Conservation (phyloP, 2,113 vertebrate genomes). For the Gallinago jamesoni region DNA sequence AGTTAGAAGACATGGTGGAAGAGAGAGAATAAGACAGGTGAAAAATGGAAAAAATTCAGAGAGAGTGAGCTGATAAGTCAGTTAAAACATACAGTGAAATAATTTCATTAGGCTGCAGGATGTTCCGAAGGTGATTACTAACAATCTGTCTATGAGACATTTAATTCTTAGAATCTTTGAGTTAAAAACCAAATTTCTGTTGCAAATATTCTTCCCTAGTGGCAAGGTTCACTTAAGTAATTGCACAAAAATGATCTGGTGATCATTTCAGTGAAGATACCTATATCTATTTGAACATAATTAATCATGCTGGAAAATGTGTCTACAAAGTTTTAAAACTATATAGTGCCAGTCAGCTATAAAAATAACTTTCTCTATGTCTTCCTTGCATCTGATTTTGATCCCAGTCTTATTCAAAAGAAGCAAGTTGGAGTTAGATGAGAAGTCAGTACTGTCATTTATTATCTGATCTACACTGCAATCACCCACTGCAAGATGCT, state of each 20-base stretch:
- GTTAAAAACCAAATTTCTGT: background rate
- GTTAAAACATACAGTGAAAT: background rate
- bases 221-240: background rate
- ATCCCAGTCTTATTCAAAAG: background rate
- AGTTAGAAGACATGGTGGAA: background rate
- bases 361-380: background rate
- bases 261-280: background rate
- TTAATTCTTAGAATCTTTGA: background rate
- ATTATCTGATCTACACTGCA: background rate
- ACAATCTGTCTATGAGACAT: accelerated
- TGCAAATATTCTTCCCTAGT: background rate
- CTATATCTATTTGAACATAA: background rate
- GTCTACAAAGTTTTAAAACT: background rate
- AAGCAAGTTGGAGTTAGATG: background rate
- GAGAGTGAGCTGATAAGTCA: background rate
- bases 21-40: background rate
- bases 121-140: background rate
- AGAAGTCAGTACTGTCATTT: background rate
- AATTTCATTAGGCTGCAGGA: background rate
- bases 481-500: background rate
- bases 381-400: background rate
- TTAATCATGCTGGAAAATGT: background rate
- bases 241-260: background rate
- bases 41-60: background rate
- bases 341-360: background rate